Base-by-base conservation (phyloP, 2,888 invertebrate species). In the Xanthostigma xanthostigma region DNA sequence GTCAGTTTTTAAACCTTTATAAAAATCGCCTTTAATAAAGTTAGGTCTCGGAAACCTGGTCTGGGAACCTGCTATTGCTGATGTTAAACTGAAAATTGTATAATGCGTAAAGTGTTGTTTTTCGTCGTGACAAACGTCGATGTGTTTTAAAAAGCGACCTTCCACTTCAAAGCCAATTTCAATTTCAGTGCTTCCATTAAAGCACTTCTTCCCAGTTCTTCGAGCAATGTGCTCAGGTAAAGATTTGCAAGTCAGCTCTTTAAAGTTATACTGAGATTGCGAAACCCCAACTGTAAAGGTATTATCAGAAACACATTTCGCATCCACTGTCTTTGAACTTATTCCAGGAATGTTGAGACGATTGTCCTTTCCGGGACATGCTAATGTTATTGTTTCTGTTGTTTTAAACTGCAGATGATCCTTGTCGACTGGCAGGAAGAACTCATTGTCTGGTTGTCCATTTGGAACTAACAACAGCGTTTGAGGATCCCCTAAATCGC, bases 401-500 rank as follows among this genome's bases (percentile, higher is more conserved):
- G 44, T 45, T 11, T 48, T 36, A 42, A 59, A 52, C 1, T 45
- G 44, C 14, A 59, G 49, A 8, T 53, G 48, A 11, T 54, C 56
- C 9, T 47, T 13, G 9, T 56, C 54, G n/a, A 41, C 46, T 1
- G 59, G 59, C 36, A 54, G 49, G 33, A 50, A 48, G 47, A 58
- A 17, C 4, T 17, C 54, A 10, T 58, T 52, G 13, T 53, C 12
- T n/a, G 34, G 44, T 8, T 41, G 51, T 11, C 46, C 45, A 1
- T 67, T 63, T 0, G 68, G 65, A 41, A 61, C 64, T 2, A 81
- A 58, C 55, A 76, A 71, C 6, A 81, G 66, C 1, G 80, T 78
- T 58, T 80, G 79, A 0, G 75, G 76, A 50, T 71, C 70, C 1
- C 67, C 68, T 2, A 77, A 63, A 55, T 75, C 74, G 10, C 72